Conservation (phyloP, 2,888 invertebrate species). For the Nymphalis urticae region DNA sequence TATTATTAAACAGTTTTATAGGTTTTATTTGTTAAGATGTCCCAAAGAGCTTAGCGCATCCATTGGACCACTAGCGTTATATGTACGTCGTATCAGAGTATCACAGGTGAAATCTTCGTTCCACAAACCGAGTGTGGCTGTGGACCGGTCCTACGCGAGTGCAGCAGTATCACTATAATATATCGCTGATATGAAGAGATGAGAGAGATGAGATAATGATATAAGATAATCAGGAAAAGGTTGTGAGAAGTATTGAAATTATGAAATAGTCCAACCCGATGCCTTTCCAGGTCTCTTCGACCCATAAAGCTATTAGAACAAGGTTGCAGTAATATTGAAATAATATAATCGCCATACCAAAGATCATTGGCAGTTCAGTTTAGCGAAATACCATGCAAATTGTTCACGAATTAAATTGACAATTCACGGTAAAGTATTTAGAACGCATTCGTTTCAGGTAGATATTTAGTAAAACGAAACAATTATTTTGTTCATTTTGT, state of each 20-base stretch:
- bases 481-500: slow-evolving; percentile 21
- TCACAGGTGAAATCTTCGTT: slow-evolving; percentile 65
- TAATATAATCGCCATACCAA: background rate
- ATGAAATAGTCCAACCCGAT: too few relatives aligned
- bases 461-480: slow-evolving; percentile 17
- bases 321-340: background rate
- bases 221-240: background rate
- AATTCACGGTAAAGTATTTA: slow-evolving; percentile 15
- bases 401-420: slow-evolving; percentile 3
- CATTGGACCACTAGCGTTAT: slow-evolving; percentile 8
- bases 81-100: slow-evolving; percentile 45
- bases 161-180: slow-evolving; percentile 21
- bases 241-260: background rate
- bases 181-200: slow-evolving; percentile 23
- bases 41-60: background rate
- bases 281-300: too few relatives aligned
- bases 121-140: slow-evolving; percentile 52
- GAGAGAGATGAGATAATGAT: background rate
- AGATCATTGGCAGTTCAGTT: background rate
- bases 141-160: slow-evolving; percentile 54
- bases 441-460: slow-evolving; percentile 19
- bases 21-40: background rate
- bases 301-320: too few relatives aligned
- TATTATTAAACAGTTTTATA: background rate
- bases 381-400: background rate